phyloP scores from a whole-genome alignment of 2,888 invertebrate species.

The Malacosoma neustria region DNA sequence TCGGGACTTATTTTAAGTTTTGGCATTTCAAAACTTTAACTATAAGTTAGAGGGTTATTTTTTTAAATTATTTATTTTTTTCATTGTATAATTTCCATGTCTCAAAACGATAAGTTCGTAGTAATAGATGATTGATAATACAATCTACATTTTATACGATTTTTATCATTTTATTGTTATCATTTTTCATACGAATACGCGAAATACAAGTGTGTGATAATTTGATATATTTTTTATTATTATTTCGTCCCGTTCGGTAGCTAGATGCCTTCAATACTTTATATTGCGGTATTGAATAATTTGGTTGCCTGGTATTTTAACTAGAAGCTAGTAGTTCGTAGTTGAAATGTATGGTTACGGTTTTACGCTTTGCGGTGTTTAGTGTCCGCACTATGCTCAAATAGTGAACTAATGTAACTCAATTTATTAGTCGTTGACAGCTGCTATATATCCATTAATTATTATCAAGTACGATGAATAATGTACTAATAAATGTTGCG shows the following conservation, averaged over 20 bases:
- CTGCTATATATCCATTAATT: no score
- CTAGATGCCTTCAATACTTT: slow-evolving; percentile 47
- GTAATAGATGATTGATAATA: slow-evolving; percentile 39
- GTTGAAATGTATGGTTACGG: slow-evolving; percentile 44
- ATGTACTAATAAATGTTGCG: slow-evolving; percentile 14
- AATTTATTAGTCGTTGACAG: no score
- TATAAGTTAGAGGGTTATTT: slow-evolving; percentile 70
- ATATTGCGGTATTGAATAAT: slow-evolving; percentile 55
- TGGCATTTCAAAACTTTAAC: slow-evolving; percentile 72
- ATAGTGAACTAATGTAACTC: no score
- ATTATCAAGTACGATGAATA: slow-evolving; percentile 14
- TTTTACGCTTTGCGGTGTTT: slow-evolving; percentile 53
- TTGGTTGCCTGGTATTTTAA: slow-evolving; percentile 53
- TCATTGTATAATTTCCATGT: slow-evolving; percentile 43
- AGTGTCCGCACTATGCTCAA: no score
- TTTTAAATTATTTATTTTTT: slow-evolving; percentile 60
- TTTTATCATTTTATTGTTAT: slow-evolving; percentile 24
- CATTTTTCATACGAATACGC: slow-evolving; percentile 37
- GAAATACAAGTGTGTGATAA: slow-evolving; percentile 66
- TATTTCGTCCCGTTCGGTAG: slow-evolving; percentile 44
- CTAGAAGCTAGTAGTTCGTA: slow-evolving; percentile 52
- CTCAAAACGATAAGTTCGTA: slow-evolving; percentile 40
- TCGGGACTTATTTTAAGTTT: slow-evolving; percentile 72
- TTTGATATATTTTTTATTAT: slow-evolving; percentile 45
- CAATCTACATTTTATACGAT: slow-evolving; percentile 31